Conservation (phyloP, 2,888 invertebrate species). For the Drosophila mercatorum region DNA sequence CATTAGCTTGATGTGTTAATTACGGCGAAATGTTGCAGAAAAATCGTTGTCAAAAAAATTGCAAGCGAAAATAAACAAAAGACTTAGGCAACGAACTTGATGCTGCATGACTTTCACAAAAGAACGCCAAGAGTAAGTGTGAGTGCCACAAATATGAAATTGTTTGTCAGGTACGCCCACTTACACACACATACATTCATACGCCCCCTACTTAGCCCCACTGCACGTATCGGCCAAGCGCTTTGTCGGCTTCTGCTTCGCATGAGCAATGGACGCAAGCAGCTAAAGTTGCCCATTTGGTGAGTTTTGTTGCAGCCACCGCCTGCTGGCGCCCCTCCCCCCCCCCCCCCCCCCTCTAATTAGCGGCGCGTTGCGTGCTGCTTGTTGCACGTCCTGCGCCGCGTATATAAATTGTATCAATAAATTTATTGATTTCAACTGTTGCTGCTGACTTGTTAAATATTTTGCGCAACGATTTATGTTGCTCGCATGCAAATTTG, state of each 20-base stretch:
- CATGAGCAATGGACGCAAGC: conserved; percentile 8
- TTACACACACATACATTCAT: background rate
- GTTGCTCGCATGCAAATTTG: conserved; percentile 75
- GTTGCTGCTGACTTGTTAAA: conserved; percentile 80
- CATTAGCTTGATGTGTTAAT: conserved; percentile 69
- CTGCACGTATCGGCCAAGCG: background rate
- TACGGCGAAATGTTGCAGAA: conserved; percentile 65
- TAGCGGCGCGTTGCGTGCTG: conserved; percentile 59
- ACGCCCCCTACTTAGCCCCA: background rate
- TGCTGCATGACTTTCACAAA: conserved; percentile 69
- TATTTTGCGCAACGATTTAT: conserved; percentile 76
- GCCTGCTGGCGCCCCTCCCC: background rate
- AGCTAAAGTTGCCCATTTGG: conserved; percentile 20
- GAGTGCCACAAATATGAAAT: conserved; percentile 30
- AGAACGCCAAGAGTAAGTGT: conserved; percentile 51
- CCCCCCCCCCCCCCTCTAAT: conserved; percentile 54
- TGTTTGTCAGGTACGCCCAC: conserved; percentile 36
- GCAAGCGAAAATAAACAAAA: conserved; percentile 41
- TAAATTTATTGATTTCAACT: conserved; percentile 82
- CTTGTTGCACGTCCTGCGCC: conserved; percentile 48
- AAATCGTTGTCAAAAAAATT: conserved; percentile 29
- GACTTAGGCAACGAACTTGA: conserved; percentile 74
- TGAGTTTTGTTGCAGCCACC: conserved; percentile 25
- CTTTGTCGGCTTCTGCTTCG: conserved; percentile 12
- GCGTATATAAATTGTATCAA: conserved; percentile 76